Percentiles rank a stretch among this genome's conserved stretches.
phyloP scores from a whole-genome alignment of 2,888 invertebrate genomes.

The Cristatella mucedo region DNA sequence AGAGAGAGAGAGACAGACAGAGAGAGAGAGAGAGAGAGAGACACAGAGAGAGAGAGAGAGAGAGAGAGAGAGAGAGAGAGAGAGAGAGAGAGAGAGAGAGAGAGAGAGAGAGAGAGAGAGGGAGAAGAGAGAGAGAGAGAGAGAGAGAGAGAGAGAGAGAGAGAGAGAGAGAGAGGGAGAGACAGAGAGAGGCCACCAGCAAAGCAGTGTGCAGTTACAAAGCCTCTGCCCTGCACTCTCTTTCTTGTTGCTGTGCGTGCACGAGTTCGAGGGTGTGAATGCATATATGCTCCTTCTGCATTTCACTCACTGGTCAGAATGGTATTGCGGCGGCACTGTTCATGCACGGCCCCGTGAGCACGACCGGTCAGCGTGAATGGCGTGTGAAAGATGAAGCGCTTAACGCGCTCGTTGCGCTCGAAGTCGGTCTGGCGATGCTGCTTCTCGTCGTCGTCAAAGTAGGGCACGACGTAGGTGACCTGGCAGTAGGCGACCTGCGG shows the following conservation, averaged over 20 bases:
- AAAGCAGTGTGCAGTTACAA: too few relatives aligned
- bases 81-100: too few relatives aligned
- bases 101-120: too few relatives aligned
- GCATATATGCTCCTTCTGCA: too few relatives aligned
- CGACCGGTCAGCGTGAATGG: constrained; percentile 73
- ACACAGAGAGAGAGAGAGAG: too few relatives aligned
- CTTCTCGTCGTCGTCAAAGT: constrained; percentile 53
- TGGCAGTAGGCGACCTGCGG: constrained; percentile 74
- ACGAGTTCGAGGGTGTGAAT: not conserved
- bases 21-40: too few relatives aligned
- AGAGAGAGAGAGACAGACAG: too few relatives aligned
- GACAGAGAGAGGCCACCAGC: not conserved
- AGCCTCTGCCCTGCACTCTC: too few relatives aligned
- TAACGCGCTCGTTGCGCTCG: constrained; percentile 73
- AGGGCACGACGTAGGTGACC: constrained; percentile 84
- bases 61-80: too few relatives aligned
- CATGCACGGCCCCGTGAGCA: constrained; percentile 53
- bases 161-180: not conserved
- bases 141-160: constrained; percentile 2
- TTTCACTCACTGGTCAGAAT: constrained; percentile 70
- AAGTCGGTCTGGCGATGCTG: constrained; percentile 63
- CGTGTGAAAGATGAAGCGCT: constrained; percentile 78
- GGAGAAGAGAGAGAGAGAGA: too few relatives aligned
- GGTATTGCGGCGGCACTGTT: constrained; percentile 77
- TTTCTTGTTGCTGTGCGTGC: too few relatives aligned